phyloP scores from a whole-genome alignment of 1,140 invertebrate genomes.

The Chironomus striatipennis region DNA sequence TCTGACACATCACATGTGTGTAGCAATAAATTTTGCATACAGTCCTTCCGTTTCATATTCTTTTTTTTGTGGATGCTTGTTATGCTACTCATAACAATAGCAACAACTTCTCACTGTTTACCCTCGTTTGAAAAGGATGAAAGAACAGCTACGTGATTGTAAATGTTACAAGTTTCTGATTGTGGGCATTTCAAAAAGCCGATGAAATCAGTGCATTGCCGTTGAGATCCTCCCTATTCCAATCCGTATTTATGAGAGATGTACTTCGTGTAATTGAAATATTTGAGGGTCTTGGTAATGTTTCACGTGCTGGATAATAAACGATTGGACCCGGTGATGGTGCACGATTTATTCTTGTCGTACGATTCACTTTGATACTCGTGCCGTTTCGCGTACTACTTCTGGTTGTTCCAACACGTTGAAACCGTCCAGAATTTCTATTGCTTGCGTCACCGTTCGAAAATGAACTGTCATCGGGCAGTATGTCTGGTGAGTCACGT shows the following conservation, averaged over 20 bases:
- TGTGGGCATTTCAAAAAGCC: not conserved
- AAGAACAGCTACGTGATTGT: not conserved
- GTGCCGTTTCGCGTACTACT: constrained; percentile 43
- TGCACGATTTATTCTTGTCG: constrained; percentile 35
- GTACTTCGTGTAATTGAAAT: constrained; percentile 4
- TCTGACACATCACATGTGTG: no score
- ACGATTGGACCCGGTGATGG: constrained; percentile 54
- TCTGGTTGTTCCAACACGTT: constrained; percentile 51
- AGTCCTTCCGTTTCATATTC: no score
- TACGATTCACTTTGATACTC: constrained; percentile 36
- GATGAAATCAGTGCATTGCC: not conserved
- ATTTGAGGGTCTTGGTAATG: not conserved
- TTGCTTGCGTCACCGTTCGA: constrained; percentile 56
- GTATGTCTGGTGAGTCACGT: constrained; percentile 59
- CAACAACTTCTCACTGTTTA: no score
- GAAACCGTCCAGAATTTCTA: constrained; percentile 55
- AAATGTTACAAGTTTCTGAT: not conserved
- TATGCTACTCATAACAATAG: no score
- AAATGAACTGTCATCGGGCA: constrained; percentile 70
- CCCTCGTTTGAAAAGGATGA: no score
- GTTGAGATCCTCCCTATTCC: not conserved
- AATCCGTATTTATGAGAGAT: not conserved
- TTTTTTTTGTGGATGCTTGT: no score
- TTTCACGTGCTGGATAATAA: constrained; percentile 51
- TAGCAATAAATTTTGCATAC: no score